Evolutionary conservation across 2,113 vertebrate species (phyloP).

Genomic region (Hyperopisus bebe): DNA sequence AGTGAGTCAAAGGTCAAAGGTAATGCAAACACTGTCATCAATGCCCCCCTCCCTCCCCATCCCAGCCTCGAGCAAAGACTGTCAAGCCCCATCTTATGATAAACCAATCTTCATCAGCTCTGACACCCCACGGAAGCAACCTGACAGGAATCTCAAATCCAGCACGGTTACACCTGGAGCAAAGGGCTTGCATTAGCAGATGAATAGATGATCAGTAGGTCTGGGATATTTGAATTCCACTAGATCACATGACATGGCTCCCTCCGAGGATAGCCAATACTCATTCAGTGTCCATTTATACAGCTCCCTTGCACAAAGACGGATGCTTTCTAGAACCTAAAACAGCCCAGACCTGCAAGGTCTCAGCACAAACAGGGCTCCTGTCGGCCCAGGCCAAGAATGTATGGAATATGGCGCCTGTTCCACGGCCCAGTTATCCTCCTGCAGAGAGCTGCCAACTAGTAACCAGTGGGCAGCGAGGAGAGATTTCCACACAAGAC

Average conservation of each 20-base stretch:
- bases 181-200: neutral
- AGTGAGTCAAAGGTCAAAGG: constrained; percentile 3
- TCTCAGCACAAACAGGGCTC: neutral
- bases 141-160: neutral
- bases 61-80: neutral
- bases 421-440: neutral
- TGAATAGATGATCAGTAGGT: neutral
- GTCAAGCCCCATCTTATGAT: neutral
- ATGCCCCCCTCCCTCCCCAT: neutral
- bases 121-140: neutral
- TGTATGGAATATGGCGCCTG: neutral
- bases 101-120: neutral
- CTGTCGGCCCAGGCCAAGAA: neutral
- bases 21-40: neutral
- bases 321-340: neutral
- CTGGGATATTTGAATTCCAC: neutral
- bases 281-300: neutral
- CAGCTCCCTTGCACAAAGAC: neutral
- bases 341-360: neutral
- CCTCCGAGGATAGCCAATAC: neutral
- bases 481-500: neutral
- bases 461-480: neutral
- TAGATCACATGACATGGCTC: neutral
- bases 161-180: neutral
- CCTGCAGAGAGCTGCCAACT: neutral